These are phyloP conservation scores for Sarcophaga bullata DNA, from an alignment of 1,140 invertebrate species.

Conservation along the genomic window DNA sequence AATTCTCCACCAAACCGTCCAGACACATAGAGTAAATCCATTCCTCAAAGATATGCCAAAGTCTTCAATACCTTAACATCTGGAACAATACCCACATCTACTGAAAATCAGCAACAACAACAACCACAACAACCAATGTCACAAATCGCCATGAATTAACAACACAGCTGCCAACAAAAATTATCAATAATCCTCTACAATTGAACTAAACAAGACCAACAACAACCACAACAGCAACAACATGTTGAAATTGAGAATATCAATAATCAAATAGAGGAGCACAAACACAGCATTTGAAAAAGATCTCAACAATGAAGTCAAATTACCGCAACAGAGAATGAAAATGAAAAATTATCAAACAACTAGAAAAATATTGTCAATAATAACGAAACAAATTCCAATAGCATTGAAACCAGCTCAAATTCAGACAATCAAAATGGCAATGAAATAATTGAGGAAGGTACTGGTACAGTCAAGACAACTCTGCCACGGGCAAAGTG, in stretches of 20 bases:
- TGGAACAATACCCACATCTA: conserved; percentile 40
- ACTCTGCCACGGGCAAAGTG: conserved; percentile 77
- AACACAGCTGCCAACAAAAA: conserved; percentile 41
- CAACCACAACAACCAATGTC: conserved; percentile 41
- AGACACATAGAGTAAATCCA: conserved; percentile 58
- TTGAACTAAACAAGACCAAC: neutral
- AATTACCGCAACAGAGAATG: neutral
- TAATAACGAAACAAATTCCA: conserved; percentile 39
- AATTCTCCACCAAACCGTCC: conserved; percentile 68
- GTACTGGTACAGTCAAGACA: conserved; percentile 70
- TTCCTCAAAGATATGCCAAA: conserved; percentile 65
- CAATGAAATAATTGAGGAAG: conserved; percentile 63
- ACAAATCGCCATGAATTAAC: conserved; percentile 40
- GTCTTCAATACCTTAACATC: conserved; percentile 3
- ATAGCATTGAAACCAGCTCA: conserved; percentile 30
- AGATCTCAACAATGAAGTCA: conserved; percentile 12
- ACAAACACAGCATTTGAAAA: conserved; percentile 25
- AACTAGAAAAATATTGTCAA: conserved; percentile 36
- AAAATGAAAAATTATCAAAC: neutral
- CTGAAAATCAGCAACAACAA: no score
- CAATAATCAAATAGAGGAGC: conserved; percentile 26
- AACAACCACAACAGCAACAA: no score
- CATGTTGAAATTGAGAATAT: neutral
- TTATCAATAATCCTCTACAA: conserved; percentile 16
- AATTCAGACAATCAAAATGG: conserved; percentile 62